These are phyloP conservation scores for Tragelaphus strepsiceros DNA, from an alignment of 2,113 vertebrate species.

Conservation along the genomic window DNA sequence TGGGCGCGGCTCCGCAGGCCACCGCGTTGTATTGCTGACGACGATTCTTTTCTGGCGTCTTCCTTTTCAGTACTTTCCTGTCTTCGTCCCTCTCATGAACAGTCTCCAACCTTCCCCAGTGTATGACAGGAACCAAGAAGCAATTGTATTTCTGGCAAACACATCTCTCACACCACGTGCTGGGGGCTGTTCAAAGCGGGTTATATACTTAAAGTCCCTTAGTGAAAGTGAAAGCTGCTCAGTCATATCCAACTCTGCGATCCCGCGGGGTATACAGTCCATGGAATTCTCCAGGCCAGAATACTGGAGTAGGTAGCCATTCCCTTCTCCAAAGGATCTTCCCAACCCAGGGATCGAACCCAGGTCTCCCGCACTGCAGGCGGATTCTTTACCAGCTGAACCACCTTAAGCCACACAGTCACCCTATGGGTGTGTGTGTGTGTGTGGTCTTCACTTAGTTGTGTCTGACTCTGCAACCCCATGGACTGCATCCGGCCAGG, in stretches of 20 bases:
- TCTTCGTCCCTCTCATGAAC: neutral
- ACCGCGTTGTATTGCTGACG: neutral
- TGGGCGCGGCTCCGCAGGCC: neutral
- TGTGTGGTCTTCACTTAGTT: neutral
- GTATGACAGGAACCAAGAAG: neutral
- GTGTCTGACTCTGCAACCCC: neutral
- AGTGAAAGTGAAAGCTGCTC: neutral
- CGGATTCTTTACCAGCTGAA: neutral
- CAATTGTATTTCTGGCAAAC: neutral
- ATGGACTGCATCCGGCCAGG: neutral
- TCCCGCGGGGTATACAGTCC: neutral
- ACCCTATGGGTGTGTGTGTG: neutral
- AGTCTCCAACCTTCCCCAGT: neutral
- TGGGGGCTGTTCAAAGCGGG: neutral
- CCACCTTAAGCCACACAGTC: neutral
- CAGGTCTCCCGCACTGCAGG: neutral
- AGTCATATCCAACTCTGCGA: fast-evolving
- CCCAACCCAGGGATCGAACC: neutral
- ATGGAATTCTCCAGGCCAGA: neutral
- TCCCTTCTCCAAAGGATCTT: neutral
- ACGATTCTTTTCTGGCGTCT: neutral
- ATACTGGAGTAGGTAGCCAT: neutral
- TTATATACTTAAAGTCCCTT: neutral
- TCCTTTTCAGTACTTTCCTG: neutral
- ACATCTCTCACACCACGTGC: no score